Evolutionary conservation across 2,888 invertebrate species (phyloP).

Genomic region (Trichopoda pennipes): DNA sequence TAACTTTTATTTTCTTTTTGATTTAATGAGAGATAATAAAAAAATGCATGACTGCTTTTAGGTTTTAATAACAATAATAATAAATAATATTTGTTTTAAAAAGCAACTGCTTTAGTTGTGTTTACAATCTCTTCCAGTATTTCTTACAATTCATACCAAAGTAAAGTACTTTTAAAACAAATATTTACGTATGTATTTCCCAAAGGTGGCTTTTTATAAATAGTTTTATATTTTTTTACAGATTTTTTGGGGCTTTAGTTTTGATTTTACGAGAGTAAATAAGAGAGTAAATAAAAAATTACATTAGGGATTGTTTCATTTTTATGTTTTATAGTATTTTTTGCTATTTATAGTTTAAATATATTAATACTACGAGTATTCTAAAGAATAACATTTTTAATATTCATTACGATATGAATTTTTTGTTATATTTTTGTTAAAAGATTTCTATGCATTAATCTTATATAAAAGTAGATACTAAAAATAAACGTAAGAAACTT

Average conservation of each 20-base stretch:
- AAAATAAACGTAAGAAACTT: no score
- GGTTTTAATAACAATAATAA: no score
- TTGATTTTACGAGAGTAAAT: not conserved
- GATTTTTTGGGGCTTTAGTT: not conserved
- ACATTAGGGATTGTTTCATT: not conserved
- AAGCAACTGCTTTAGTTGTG: not conserved
- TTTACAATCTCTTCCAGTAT: not conserved
- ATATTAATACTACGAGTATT: not conserved
- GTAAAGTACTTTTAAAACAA: not conserved
- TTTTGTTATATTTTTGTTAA: no score
- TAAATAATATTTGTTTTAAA: not conserved
- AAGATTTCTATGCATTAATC: no score
- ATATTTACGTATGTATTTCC: no score
- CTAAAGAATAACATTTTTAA: not conserved
- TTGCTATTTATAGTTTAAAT: constrained; percentile 1
- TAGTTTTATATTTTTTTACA: no score
- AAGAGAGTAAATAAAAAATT: not conserved
- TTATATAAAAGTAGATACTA: no score
- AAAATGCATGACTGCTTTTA: no score
- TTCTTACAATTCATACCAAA: not conserved
- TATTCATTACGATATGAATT: no score
- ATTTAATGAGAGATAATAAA: no score
- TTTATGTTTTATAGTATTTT: not conserved
- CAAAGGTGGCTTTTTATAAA: no score
- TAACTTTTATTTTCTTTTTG: no score